These are phyloP conservation scores for Iphiclides podalirius DNA, from an alignment of 2,888 invertebrate species.

Conservation along the genomic window DNA sequence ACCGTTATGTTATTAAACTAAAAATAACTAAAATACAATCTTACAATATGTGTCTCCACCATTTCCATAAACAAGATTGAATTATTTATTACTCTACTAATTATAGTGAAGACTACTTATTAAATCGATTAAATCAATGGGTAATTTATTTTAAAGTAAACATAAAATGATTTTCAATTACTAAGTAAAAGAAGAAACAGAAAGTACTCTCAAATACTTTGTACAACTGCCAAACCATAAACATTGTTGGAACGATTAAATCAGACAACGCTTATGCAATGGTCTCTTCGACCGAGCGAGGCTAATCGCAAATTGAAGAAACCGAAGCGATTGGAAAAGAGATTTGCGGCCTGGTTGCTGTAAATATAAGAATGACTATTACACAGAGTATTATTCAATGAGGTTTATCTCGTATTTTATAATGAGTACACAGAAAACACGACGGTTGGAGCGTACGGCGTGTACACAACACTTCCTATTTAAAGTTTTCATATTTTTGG, in stretches of 20 bases:
- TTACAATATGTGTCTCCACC: too few relatives aligned
- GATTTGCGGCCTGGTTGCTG: constrained; percentile 8
- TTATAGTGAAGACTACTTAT: background rate
- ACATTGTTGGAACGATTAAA: constrained; percentile 15
- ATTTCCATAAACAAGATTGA: background rate
- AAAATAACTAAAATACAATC: too few relatives aligned
- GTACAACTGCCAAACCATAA: background rate
- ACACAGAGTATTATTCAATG: too few relatives aligned
- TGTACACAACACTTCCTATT: too few relatives aligned
- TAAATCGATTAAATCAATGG: background rate
- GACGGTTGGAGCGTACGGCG: too few relatives aligned
- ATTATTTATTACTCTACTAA: background rate
- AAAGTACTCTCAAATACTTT: too few relatives aligned
- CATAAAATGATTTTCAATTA: background rate
- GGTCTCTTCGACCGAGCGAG: constrained; percentile 4
- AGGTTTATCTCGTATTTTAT: too few relatives aligned
- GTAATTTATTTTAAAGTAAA: background rate
- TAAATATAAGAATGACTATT: background rate
- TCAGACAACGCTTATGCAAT: constrained; percentile 9
- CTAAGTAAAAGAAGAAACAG: too few relatives aligned
- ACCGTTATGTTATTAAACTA: background rate
- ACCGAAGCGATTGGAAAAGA: constrained; percentile 19
- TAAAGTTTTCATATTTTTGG: too few relatives aligned
- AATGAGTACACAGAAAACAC: too few relatives aligned
- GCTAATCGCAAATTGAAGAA: constrained; percentile 20